Evolutionary conservation across 1,140 invertebrate genomes (phyloP).

Genomic region (Lucilia cuprina): DNA sequence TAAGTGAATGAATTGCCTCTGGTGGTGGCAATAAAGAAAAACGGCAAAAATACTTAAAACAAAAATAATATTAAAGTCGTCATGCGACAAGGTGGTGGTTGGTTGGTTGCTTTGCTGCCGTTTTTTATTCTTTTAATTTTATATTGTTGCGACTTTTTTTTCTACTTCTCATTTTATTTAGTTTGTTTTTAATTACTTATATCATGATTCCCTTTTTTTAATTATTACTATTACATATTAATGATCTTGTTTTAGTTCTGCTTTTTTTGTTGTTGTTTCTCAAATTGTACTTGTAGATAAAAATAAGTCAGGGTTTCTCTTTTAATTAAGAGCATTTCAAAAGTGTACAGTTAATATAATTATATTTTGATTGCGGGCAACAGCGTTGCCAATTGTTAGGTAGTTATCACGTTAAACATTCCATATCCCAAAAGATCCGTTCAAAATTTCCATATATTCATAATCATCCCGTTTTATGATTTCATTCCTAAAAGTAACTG

Average conservation of each 20-base stretch:
- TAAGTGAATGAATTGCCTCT: neutral
- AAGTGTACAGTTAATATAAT: neutral
- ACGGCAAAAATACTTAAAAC: neutral
- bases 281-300: neutral
- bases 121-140: neutral
- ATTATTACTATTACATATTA: neutral
- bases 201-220: neutral
- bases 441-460: too few species aligned
- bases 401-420: too few species aligned
- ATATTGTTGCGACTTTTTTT: neutral
- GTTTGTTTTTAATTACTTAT: neutral
- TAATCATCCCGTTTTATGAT: too few species aligned
- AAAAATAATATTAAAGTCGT: conserved; percentile 9
- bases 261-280: neutral
- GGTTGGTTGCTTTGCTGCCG: neutral
- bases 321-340: neutral
- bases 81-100: conserved; percentile 25
- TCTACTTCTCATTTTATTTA: neutral
- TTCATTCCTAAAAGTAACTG: too few species aligned
- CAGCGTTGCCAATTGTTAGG: neutral
- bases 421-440: too few species aligned
- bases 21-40: neutral
- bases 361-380: neutral
- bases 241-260: neutral
- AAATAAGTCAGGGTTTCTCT: neutral